Conservation (phyloP, 2,113 vertebrate species). For the Etia nguti region DNA sequence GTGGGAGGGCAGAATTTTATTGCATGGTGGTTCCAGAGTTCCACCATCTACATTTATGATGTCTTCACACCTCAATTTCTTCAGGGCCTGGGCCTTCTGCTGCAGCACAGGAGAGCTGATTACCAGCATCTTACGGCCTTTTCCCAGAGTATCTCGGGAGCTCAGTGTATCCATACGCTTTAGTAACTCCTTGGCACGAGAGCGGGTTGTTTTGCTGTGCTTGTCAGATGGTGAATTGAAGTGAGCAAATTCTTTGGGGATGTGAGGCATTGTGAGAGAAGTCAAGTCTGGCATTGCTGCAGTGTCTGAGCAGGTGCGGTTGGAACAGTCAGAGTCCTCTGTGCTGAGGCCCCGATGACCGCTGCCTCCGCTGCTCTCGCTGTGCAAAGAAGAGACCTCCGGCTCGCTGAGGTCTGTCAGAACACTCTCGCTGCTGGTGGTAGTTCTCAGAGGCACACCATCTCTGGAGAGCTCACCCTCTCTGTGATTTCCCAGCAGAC, state of each 20-base stretch:
- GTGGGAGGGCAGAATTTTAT: slow-evolving; percentile 52
- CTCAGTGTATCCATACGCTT: slow-evolving; percentile 90
- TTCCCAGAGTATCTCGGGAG: slow-evolving; percentile 72
- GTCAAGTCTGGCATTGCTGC: slow-evolving; percentile 73
- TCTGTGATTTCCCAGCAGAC: slow-evolving; percentile 80
- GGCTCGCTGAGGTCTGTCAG: slow-evolving; percentile 94
- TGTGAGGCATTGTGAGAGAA: slow-evolving; percentile 49
- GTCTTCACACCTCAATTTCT: slow-evolving; percentile 76
- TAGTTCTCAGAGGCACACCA: slow-evolving; percentile 78
- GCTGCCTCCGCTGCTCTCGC: slow-evolving; percentile 89
- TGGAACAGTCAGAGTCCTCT: slow-evolving; percentile 73
- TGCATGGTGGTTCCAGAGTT: slow-evolving; percentile 34
- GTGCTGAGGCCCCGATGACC: slow-evolving; percentile 62
- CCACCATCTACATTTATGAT: slow-evolving; percentile 76
- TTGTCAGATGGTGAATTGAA: slow-evolving; percentile 69
- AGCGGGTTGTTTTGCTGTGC: slow-evolving; percentile 72
- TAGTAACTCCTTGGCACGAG: slow-evolving; percentile 86
- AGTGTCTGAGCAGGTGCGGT: slow-evolving; percentile 71
- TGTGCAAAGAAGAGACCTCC: slow-evolving; percentile 86
- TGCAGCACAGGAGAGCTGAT: slow-evolving; percentile 84
- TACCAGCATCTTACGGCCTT: slow-evolving; percentile 61
- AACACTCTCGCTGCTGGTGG: slow-evolving; percentile 91
- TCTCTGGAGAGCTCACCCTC: slow-evolving; percentile 72
- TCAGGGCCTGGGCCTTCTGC: slow-evolving; percentile 79
- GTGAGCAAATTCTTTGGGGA: slow-evolving; percentile 63